phyloP scores from a whole-genome alignment of 2,888 invertebrate genomes.

The Caenorhabditis sp. region DNA sequence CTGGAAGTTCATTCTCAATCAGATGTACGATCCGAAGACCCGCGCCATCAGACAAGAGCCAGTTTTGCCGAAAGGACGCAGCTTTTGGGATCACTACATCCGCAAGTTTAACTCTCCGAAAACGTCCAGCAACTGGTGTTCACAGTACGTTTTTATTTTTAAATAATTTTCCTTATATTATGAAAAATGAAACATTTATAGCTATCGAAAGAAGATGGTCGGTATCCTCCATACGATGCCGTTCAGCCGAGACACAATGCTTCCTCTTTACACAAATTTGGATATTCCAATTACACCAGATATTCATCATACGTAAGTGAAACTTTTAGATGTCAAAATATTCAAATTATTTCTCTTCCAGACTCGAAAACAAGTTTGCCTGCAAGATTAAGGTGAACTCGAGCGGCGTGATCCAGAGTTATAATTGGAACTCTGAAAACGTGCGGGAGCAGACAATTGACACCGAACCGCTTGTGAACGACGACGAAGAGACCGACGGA shows the following conservation, averaged over 20 bases:
- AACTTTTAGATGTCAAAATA: neutral
- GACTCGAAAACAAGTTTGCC: conserved; percentile 8
- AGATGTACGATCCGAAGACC: neutral
- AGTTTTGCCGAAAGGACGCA: conserved; percentile 24
- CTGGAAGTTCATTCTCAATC: conserved; percentile 14
- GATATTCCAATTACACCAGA: conserved; percentile 18
- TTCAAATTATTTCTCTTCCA: neutral
- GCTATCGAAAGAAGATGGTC: conserved; percentile 46
- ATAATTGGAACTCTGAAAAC: neutral
- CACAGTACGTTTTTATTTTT: conserved; percentile 28
- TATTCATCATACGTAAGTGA: conserved; percentile 11
- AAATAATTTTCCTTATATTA: neutral
- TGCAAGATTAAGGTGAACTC: neutral
- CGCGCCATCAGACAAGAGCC: neutral
- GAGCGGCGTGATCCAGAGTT: neutral
- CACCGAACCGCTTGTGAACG: conserved; percentile 15
- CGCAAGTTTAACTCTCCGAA: conserved; percentile 1
- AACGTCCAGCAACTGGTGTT: conserved; percentile 30
- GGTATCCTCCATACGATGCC: conserved; percentile 19
- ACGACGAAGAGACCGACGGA: conserved; percentile 23
- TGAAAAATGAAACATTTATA: neutral
- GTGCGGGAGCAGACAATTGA: neutral
- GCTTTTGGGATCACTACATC: conserved; percentile 28
- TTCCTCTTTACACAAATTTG: conserved; percentile 13
- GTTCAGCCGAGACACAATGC: neutral